phyloP scores from a whole-genome alignment of 2,113 vertebrate species.

The Gymnorhina tibicen region DNA sequence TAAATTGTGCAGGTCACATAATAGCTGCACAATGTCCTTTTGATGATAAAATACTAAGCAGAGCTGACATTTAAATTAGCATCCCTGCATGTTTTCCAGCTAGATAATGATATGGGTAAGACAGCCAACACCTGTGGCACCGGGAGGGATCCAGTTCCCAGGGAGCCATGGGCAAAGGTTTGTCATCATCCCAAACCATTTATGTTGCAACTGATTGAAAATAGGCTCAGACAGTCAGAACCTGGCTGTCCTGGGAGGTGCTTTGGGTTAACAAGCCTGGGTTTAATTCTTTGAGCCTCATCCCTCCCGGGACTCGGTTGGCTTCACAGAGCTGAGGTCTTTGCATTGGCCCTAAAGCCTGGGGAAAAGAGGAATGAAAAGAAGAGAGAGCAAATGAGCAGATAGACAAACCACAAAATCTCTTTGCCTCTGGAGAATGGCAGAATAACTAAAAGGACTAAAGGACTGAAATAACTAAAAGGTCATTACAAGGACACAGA shows the following conservation, averaged over 20 bases:
- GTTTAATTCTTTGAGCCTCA: background rate
- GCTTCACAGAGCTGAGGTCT: background rate
- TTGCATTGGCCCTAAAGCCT: accelerated
- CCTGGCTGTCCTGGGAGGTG: background rate
- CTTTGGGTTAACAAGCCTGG: background rate
- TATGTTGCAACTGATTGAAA: background rate
- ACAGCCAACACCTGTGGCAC: slow-evolving; percentile 27
- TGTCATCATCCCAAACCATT: slow-evolving; percentile 17
- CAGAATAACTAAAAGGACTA: background rate
- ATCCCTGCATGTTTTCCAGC: slow-evolving; percentile 17
- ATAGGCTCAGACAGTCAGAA: background rate
- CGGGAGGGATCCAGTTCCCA: background rate
- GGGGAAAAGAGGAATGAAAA: background rate
- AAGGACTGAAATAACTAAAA: background rate
- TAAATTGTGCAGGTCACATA: background rate
- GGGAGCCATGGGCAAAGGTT: background rate
- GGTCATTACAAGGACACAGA: background rate
- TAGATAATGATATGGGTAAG: slow-evolving; percentile 27
- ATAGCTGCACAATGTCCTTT: slow-evolving; percentile 7
- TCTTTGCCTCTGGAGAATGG: background rate
- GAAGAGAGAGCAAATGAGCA: background rate
- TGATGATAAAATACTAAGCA: slow-evolving; percentile 17
- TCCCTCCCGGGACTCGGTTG: background rate
- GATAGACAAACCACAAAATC: background rate
- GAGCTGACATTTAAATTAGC: slow-evolving; percentile 59